A percentile compares a stretch with the other conserved stretches of the same genome.
Conservation (phyloP, 2,888 invertebrate species). For the Willowsia nigromaculata region DNA sequence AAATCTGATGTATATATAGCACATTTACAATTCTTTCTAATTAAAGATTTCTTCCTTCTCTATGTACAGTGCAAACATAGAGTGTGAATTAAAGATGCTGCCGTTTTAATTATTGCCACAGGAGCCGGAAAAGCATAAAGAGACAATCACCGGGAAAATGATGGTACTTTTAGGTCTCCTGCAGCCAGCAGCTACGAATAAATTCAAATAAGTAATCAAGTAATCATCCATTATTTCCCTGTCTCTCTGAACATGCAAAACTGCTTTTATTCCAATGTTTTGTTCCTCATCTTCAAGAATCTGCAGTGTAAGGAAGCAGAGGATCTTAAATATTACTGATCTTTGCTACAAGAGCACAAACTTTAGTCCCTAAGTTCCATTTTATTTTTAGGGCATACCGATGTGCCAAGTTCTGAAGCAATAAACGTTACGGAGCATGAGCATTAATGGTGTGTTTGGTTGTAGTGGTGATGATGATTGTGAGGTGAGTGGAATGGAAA, state of each 20-base stretch:
- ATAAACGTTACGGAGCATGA: slow-evolving; percentile 61
- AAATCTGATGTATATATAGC: no score
- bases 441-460: slow-evolving; percentile 32
- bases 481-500: slow-evolving; percentile 13
- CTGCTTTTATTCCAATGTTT: slow-evolving; percentile 10
- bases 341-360: neutral
- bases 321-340: neutral
- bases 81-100: no score
- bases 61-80: no score
- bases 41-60: no score
- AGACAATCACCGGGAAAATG: neutral
- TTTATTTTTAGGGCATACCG: neutral
- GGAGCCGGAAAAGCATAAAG: neutral
- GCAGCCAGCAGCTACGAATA: neutral
- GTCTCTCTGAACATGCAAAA: no score
- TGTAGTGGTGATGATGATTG: neutral
- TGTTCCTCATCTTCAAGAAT: neutral
- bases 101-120: neutral
- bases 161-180: neutral
- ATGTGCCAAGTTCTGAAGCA: slow-evolving; percentile 32
- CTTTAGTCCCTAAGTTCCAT: neutral
- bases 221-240: neutral
- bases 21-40: no score
- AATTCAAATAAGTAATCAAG: neutral
- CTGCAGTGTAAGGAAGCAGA: neutral